phyloP scores from a whole-genome alignment of 2,888 invertebrate species.

The Galeopsomyia nigrocyanea region DNA sequence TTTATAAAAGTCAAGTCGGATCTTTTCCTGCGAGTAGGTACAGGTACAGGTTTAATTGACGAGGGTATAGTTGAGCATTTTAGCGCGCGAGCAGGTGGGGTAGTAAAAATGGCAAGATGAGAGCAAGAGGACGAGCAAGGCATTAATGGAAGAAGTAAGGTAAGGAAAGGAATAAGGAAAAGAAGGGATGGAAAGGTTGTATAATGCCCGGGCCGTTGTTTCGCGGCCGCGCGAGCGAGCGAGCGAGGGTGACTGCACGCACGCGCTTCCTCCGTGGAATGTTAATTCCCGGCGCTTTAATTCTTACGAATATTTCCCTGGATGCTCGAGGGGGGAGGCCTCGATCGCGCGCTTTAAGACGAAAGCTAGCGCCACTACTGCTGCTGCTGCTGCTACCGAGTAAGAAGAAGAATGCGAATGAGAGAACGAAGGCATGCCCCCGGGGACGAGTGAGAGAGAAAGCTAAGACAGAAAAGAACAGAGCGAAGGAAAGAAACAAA shows the following conservation, averaged over 20 bases:
- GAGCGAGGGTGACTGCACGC: conserved; percentile 60
- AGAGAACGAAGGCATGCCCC: conserved; percentile 39
- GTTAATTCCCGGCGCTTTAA: conserved; percentile 69
- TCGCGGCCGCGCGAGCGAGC: conserved; percentile 57
- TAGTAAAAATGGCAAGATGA: conserved; percentile 45
- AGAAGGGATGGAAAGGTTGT: conserved; percentile 58
- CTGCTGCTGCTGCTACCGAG: not conserved
- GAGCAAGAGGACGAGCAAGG: conserved; percentile 49
- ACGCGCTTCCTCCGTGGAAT: conserved; percentile 65
- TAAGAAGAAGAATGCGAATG: conserved; percentile 46
- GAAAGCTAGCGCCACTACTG: not conserved
- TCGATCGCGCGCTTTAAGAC: conserved; percentile 20
- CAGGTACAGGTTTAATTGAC: too few species aligned
- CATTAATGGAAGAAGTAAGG: conserved; percentile 36
- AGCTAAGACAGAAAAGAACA: not conserved
- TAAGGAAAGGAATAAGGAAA: conserved; percentile 38
- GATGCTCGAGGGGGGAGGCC: conserved; percentile 49
- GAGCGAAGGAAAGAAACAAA: not conserved
- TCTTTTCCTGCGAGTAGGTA: too few species aligned
- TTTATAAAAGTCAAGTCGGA: too few species aligned
- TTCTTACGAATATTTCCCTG: conserved; percentile 69
- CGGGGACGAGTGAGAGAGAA: conserved; percentile 28
- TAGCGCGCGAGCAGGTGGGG: too few species aligned
- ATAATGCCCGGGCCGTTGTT: conserved; percentile 66
- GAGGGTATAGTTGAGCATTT: not conserved